These are phyloP conservation scores for Bombus pascuorum DNA, from an alignment of 1,140 invertebrate species.

Conservation along the genomic window DNA sequence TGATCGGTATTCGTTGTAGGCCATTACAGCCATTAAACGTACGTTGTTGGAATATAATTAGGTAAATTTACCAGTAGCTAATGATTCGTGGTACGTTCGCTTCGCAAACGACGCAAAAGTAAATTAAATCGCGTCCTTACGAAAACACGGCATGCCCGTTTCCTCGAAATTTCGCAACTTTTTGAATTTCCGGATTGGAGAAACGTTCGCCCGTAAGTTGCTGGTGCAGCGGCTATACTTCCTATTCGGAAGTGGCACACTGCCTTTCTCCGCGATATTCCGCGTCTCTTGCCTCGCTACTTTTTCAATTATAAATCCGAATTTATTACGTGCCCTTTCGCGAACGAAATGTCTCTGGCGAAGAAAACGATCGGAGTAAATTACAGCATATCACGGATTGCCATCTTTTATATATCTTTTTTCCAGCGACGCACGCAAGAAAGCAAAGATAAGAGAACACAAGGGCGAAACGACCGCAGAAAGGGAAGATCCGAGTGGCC, in stretches of 20 bases:
- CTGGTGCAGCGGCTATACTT: neutral
- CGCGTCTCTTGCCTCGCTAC: no score
- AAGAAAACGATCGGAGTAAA: neutral
- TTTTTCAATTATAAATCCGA: slow-evolving; percentile 16
- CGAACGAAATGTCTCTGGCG: neutral
- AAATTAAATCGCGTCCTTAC: neutral
- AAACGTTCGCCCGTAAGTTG: neutral
- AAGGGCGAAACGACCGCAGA: neutral
- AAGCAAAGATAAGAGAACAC: neutral
- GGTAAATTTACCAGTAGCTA: neutral
- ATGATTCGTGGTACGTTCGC: neutral
- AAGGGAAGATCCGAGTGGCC: neutral
- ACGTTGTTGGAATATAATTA: neutral
- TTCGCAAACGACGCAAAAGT: neutral
- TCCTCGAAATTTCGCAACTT: neutral
- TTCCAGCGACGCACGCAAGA: neutral
- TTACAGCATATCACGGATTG: neutral
- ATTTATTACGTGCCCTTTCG: neutral
- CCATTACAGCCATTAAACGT: no score
- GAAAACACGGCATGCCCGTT: neutral
- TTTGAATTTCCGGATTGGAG: slow-evolving; percentile 14
- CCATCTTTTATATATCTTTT: neutral
- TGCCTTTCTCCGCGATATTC: neutral
- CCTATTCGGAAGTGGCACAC: neutral
- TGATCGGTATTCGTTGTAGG: no score